A percentile compares a stretch with the other conserved stretches of the same genome.
Evolutionary conservation across 2,797 vertebrate species (phyloP).

Genomic region (Pagetopsis macropterus): DNA sequence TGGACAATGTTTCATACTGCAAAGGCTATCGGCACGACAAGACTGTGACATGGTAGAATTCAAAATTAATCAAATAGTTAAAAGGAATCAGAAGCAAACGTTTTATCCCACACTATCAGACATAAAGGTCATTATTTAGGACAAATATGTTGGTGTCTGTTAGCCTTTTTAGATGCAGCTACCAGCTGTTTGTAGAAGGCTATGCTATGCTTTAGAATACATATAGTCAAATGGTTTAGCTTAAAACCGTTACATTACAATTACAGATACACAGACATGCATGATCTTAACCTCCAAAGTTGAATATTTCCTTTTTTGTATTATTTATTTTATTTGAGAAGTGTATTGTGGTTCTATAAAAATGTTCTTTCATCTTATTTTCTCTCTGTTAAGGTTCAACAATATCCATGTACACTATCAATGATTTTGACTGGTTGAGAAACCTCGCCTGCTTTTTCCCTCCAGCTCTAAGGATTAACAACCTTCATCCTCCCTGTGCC

Average conservation of each 20-base stretch:
- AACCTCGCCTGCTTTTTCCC: slow-evolving; percentile 52
- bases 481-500: slow-evolving; percentile 55
- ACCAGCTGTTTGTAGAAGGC: slow-evolving; percentile 1
- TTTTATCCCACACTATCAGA: not conserved
- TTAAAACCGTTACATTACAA: not conserved
- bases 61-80: not conserved
- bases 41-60: slow-evolving; percentile 16
- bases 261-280: slow-evolving; percentile 30
- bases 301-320: slow-evolving; percentile 13
- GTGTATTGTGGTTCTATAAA: slow-evolving; percentile 15
- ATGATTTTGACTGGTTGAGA: slow-evolving; percentile 22
- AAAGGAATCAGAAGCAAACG: not conserved
- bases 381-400: slow-evolving; percentile 6
- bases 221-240: not conserved
- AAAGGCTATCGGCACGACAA: slow-evolving; percentile 48
- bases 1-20: slow-evolving; percentile 72
- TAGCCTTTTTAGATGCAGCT: slow-evolving; percentile 6
- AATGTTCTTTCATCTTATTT: not conserved
- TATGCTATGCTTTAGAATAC: slow-evolving; percentile 1
- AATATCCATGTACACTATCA: slow-evolving; percentile 13
- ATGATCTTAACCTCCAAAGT: slow-evolving; percentile 44
- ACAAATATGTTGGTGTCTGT: slow-evolving; percentile 43
- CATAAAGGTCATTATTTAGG: not conserved
- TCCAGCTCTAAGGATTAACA: slow-evolving; percentile 57
- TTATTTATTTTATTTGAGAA: slow-evolving; percentile 26